phyloP scores from a whole-genome alignment of 2,113 vertebrate species.

The Machaerirhynchus nigripectus region DNA sequence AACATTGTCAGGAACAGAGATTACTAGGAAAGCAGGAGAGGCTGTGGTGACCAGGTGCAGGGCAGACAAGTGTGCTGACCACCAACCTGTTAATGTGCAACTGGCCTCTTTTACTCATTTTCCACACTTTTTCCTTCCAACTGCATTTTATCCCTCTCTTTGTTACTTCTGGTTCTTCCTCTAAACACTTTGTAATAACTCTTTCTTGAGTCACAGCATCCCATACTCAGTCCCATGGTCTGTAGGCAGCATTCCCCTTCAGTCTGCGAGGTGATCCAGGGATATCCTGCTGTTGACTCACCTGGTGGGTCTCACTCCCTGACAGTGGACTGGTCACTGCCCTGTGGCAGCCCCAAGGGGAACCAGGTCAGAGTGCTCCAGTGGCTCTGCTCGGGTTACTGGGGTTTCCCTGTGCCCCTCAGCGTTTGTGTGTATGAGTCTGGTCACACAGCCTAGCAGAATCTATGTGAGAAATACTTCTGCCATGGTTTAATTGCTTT shows the following conservation, averaged over 20 bases:
- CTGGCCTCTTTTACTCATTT: not conserved
- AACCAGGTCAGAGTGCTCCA: accelerated
- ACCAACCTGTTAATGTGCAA: not conserved
- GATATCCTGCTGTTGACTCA: not conserved
- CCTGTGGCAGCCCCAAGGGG: not conserved
- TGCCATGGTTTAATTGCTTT: not conserved
- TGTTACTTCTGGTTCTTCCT: not conserved
- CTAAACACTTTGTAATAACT: not conserved
- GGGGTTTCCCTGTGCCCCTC: not conserved
- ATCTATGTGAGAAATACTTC: not conserved
- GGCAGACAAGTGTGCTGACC: not conserved
- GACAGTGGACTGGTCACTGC: not conserved
- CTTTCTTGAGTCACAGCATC: not conserved
- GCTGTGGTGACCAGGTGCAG: not conserved
- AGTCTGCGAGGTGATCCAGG: too few species aligned
- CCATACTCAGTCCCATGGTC: not conserved
- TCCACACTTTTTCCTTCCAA: not conserved
- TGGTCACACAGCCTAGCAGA: not conserved
- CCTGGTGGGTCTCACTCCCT: not conserved
- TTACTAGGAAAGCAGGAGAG: not conserved
- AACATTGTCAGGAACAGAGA: not conserved
- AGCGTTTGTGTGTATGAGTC: not conserved
- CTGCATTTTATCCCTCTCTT: not conserved
- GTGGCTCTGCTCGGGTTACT: not conserved
- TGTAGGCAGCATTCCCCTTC: not conserved